phyloP scores from a whole-genome alignment of 2,888 invertebrate species.

The Coecobrya sp. region DNA sequence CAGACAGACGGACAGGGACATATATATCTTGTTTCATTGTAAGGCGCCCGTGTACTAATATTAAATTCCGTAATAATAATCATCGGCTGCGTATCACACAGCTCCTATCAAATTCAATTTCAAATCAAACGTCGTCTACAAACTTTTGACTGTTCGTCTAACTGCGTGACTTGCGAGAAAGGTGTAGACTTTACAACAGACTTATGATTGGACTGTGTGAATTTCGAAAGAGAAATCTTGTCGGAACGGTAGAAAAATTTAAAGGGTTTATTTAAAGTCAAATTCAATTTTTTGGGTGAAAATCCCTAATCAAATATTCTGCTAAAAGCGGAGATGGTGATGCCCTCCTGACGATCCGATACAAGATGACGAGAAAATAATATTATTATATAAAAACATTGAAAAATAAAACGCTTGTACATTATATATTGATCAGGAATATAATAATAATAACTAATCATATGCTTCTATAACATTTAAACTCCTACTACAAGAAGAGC shows the following conservation, averaged over 20 bases:
- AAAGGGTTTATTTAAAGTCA: neutral
- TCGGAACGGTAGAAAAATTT: neutral
- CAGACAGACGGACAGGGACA: neutral
- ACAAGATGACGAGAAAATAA: neutral
- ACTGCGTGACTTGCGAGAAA: neutral
- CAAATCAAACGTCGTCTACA: neutral
- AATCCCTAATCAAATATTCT: neutral
- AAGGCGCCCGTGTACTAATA: neutral
- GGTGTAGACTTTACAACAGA: neutral
- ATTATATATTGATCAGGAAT: too few relatives aligned
- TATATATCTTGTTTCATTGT: too few relatives aligned
- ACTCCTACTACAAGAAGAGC: too few relatives aligned
- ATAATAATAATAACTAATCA: too few relatives aligned
- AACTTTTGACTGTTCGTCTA: neutral
- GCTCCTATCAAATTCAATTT: neutral
- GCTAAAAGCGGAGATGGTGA: neutral
- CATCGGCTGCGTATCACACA: neutral
- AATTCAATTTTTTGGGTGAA: slow-evolving; percentile 5
- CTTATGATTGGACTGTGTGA: neutral
- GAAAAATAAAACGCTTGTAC: too few relatives aligned
- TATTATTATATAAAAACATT: too few relatives aligned
- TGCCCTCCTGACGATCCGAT: neutral
- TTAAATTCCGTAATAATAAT: neutral
- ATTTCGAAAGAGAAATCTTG: neutral
- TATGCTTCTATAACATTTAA: too few relatives aligned